Evolutionary conservation across 2,888 invertebrate species (phyloP), one percentile per base, ranked within the genome.

Genomic region (Drosophila sordidula): DNA sequence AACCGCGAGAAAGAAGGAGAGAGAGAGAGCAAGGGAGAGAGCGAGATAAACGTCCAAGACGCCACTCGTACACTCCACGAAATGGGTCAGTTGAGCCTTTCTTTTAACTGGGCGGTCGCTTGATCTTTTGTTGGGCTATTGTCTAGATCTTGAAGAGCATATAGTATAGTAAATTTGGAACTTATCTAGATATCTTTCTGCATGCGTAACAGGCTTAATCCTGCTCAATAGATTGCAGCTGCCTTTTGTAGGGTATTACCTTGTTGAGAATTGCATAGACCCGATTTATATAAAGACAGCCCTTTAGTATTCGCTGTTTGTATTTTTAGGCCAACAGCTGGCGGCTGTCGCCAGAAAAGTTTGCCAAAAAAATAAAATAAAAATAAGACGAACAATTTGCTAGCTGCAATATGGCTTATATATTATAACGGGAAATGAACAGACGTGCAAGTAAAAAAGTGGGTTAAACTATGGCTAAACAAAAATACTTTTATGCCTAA

Each of bases 31-130:
- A 18, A 2, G 18, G 32, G 11, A 16, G 9, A 16, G 14, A 14
- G 14, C 4, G 12, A 4, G 26, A 41, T 36, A 39, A 6, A 16
- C 14, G 29, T 41, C 49, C 38, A 59, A 45, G 46, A 45, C 16
- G 45, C 54, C 54, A n/a, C 25, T 25, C 16, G 32, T n/a, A 41
- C 44, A 34, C 14, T 32, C 46, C 46, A 32, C 25, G 6, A 74
- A 75, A 72, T 77, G 63, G 75, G 75, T 72, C 78, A 42, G 55
- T 41, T 41, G 26, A 45, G 66, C 8, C 46, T 39, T 36, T 6
- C n/a, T 34, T 18, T 29, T 29, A 49, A 41, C 36, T 57, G 51
- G 14, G 11, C 18, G 12, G 26, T 11, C 38, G 14, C 12, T 25
- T 22, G 12, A 38, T 22, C 29, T 9, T 2, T 29, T 9, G 9